Conservation (phyloP, 1,140 invertebrate genomes). For the Hyposmocoma kahamanoa region DNA sequence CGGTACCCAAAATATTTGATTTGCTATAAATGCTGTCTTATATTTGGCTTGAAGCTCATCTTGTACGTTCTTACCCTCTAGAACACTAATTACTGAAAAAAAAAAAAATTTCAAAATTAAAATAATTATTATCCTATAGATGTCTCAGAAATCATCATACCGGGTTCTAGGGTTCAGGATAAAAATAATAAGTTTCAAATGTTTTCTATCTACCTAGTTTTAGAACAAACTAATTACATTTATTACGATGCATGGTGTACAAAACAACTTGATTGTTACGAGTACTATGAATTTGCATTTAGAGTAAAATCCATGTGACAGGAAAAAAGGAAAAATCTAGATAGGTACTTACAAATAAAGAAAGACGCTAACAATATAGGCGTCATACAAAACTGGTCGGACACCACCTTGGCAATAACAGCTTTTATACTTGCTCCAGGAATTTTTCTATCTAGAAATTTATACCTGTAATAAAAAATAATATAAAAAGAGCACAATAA, state of each 20-base stretch:
- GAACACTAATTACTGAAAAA: slow-evolving; percentile 80
- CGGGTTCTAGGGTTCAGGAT: too few species aligned
- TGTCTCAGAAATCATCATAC: too few species aligned
- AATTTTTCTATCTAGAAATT: slow-evolving; percentile 82
- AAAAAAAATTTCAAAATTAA: too few species aligned
- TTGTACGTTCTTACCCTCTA: slow-evolving; percentile 81
- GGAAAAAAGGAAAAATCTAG: too few species aligned
- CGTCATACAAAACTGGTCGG: slow-evolving; percentile 87
- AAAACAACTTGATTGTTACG: too few species aligned
- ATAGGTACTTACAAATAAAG: slow-evolving; percentile 77
- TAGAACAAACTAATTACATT: too few species aligned
- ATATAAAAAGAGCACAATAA: too few species aligned
- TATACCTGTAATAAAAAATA: slow-evolving; percentile 78
- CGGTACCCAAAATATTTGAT: slow-evolving; percentile 86
- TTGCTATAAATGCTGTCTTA: slow-evolving; percentile 80
- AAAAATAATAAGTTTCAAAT: too few species aligned
- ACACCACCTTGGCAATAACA: slow-evolving; percentile 80
- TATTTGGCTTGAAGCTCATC: slow-evolving; percentile 83
- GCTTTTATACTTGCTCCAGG: slow-evolving; percentile 77
- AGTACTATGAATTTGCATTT: too few species aligned
- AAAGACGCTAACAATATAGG: slow-evolving; percentile 81
- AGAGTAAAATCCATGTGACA: too few species aligned
- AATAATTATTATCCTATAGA: background rate
- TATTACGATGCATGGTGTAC: too few species aligned
- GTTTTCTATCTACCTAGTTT: too few species aligned